Conservation (phyloP, 2,888 invertebrate species). For the Erebia ligea region DNA sequence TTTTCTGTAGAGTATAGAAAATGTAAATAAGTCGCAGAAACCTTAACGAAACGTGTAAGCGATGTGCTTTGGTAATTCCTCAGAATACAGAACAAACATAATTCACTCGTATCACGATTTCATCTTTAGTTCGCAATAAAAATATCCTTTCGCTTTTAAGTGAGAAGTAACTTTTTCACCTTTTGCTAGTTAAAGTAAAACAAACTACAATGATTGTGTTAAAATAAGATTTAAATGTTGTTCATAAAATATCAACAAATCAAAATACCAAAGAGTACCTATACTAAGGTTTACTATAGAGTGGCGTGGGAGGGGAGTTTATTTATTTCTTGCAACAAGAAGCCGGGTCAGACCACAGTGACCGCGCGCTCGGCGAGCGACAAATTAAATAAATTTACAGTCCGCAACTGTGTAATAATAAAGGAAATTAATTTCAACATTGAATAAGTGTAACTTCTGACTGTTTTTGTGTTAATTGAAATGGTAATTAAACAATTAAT, state of each 20-base stretch:
- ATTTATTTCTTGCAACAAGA: constrained; percentile 54
- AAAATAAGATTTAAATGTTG: too few species aligned
- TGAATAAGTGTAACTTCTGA: neutral
- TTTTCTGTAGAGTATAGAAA: too few species aligned
- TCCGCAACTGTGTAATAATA: constrained; percentile 44
- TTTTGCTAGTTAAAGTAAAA: neutral
- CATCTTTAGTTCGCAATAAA: too few species aligned
- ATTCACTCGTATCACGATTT: too few species aligned
- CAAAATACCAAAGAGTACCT: neutral
- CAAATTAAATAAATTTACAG: constrained; percentile 70
- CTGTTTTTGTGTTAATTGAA: neutral
- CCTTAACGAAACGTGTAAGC: too few species aligned
- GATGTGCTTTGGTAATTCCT: too few species aligned
- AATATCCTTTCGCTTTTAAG: too few species aligned
- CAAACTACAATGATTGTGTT: neutral
- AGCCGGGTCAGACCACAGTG: constrained; percentile 50
- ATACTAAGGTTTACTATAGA: neutral
- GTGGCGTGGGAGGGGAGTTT: constrained; percentile 39
- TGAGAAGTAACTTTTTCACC: too few species aligned
- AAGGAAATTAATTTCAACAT: constrained; percentile 39
- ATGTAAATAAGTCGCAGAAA: too few species aligned
- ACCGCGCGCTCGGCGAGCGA: constrained; percentile 56
- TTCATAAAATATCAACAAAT: neutral
- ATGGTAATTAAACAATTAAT: too few species aligned
- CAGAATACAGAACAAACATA: too few species aligned